A percentile compares a stretch with the other conserved stretches of the same genome.
Conservation (phyloP, 2,888 invertebrate genomes). For the Tetragonula carbonaria region DNA sequence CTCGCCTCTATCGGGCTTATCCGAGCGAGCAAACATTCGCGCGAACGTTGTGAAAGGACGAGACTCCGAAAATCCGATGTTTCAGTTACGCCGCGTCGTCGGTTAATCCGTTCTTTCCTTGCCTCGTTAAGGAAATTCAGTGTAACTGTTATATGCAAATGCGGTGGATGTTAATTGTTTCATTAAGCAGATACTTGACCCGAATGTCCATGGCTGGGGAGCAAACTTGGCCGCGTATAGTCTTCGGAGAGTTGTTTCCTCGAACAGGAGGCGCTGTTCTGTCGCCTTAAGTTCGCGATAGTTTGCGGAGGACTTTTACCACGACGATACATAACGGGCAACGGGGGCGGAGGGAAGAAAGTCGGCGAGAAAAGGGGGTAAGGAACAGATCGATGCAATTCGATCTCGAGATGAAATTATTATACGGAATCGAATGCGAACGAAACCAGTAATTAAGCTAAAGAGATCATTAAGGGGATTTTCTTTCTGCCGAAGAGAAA, state of each 20-base stretch:
- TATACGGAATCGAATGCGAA: background rate
- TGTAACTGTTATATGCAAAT: slow-evolving; percentile 46
- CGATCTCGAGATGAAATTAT: background rate
- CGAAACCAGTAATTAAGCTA: background rate
- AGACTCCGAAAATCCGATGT: slow-evolving; percentile 2
- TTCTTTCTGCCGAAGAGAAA: background rate
- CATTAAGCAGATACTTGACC: slow-evolving; percentile 55
- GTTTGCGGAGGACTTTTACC: background rate
- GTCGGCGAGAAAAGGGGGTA: background rate
- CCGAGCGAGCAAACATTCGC: slow-evolving; percentile 10
- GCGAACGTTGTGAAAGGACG: background rate
- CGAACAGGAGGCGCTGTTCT: slow-evolving; percentile 10
- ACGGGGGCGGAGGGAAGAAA: background rate
- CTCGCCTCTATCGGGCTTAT: background rate
- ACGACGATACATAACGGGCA: background rate
- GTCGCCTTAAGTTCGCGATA: background rate
- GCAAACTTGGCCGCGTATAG: slow-evolving; percentile 40
- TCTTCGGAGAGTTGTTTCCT: slow-evolving; percentile 37
- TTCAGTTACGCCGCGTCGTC: slow-evolving; percentile 13
- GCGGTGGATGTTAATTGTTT: slow-evolving; percentile 58
- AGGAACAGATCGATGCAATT: background rate
- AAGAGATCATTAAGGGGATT: background rate
- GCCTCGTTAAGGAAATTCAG: slow-evolving; percentile 48
- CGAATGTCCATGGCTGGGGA: slow-evolving; percentile 36
- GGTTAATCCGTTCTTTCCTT: slow-evolving; percentile 45